Percentiles rank a stretch among this genome's conserved stretches.
Conservation (phyloP, 1,140 invertebrate genomes). For the Lordiphosa clarofinis region DNA sequence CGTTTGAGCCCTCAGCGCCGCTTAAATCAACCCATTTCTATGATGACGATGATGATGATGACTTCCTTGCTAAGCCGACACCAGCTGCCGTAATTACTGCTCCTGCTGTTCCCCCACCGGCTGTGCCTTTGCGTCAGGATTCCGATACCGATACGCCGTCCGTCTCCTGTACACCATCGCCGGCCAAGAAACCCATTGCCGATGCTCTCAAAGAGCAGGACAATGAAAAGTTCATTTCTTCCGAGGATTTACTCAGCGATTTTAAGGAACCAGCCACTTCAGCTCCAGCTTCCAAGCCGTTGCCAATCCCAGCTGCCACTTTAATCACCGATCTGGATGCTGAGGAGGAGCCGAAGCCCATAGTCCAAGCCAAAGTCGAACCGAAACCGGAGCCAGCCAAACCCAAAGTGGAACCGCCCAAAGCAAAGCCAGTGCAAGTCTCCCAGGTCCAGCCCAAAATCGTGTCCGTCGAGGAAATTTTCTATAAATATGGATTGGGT, state of each 20-base stretch:
- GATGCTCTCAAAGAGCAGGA: constrained; percentile 76
- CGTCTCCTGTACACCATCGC: constrained; percentile 64
- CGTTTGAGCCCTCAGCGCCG: constrained; percentile 45
- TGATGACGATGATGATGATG: constrained; percentile 39
- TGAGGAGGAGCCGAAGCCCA: constrained; percentile 47
- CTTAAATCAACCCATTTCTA: constrained; percentile 41
- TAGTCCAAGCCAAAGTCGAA: constrained; percentile 18
- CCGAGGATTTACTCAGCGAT: constrained; percentile 73
- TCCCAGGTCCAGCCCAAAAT: constrained; percentile 60
- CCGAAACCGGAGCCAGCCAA: constrained; percentile 32
- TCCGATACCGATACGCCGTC: constrained; percentile 72
- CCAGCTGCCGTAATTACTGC: constrained; percentile 15
- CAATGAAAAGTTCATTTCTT: constrained; percentile 78
- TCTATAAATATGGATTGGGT: constrained; percentile 77
- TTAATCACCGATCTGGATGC: constrained; percentile 69
- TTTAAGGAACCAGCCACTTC: constrained; percentile 53
- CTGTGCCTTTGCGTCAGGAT: constrained; percentile 40
- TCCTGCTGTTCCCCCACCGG: not conserved
- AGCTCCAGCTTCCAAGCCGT: not conserved
- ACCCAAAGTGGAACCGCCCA: constrained; percentile 36
- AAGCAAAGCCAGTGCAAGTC: constrained; percentile 28
- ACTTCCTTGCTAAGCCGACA: constrained; percentile 28
- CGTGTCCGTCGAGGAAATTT: constrained; percentile 77
- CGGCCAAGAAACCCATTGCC: constrained; percentile 72
- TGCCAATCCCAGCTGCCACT: constrained; percentile 30